phyloP scores from a whole-genome alignment of 2,888 invertebrate genomes.

The Nyleta sp. region DNA sequence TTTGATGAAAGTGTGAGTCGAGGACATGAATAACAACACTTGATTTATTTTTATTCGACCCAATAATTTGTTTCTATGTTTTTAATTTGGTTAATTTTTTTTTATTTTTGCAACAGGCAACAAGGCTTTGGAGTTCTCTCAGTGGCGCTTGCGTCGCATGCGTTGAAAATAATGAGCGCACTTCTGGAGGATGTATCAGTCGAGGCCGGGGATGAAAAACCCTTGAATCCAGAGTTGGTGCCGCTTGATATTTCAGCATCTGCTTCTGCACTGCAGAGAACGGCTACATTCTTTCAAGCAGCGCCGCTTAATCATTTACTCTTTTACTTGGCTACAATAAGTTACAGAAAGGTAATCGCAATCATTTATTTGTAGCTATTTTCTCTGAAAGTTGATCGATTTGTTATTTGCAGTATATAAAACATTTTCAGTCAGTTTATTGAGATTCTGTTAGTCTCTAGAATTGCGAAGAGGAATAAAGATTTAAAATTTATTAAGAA shows the following conservation, averaged over 20 bases:
- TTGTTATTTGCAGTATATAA: too few relatives aligned
- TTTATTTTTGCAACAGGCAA: slow-evolving; percentile 83
- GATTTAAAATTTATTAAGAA: too few relatives aligned
- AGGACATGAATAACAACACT: too few relatives aligned
- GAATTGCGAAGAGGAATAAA: too few relatives aligned
- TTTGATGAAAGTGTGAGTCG: slow-evolving; percentile 86
- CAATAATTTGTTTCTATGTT: too few relatives aligned
- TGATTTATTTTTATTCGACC: too few relatives aligned
- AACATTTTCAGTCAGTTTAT: too few relatives aligned
- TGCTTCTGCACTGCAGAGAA: slow-evolving; percentile 88
- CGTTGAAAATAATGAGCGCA: slow-evolving; percentile 89
- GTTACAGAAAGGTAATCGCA: slow-evolving; percentile 92
- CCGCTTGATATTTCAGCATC: slow-evolving; percentile 86
- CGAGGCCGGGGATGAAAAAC: slow-evolving; percentile 83
- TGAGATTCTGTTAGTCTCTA: too few relatives aligned
- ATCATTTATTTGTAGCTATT: too few relatives aligned
- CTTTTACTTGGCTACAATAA: slow-evolving; percentile 93
- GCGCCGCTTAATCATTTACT: slow-evolving; percentile 92
- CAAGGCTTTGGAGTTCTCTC: slow-evolving; percentile 95
- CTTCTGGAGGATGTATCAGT: slow-evolving; percentile 90
- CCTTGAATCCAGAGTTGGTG: slow-evolving; percentile 84
- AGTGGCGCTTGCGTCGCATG: slow-evolving; percentile 93
- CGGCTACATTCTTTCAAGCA: slow-evolving; percentile 87
- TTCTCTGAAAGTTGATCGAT: too few relatives aligned
- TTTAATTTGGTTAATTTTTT: too few relatives aligned